Base-by-base conservation (phyloP, 1,140 invertebrate genomes). In the Philopotamus ludificatus region DNA sequence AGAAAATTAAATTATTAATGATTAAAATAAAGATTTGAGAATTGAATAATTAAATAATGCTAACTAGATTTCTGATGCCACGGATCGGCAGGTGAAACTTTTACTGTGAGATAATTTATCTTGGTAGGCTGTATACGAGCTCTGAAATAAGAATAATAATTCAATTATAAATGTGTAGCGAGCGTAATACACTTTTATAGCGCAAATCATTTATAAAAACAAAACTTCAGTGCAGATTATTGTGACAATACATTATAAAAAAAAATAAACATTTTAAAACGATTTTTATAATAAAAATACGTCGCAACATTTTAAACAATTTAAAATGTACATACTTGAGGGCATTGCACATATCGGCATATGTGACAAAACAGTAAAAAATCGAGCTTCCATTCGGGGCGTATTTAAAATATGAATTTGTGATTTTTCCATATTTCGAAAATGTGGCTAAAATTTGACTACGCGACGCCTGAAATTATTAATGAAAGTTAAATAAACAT, bases 11-110 rank as follows among this genome's bases (percentile, higher is more conserved):
- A n/a, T n/a, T n/a, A n/a, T n/a, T n/a, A n/a, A n/a, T n/a, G n/a
- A n/a, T n/a, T n/a, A n/a, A n/a, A n/a, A n/a, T n/a, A n/a, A n/a
- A n/a, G n/a, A n/a, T n/a, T n/a, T n/a, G n/a, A n/a, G n/a, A n/a
- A n/a, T n/a, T n/a, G n/a, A n/a, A n/a, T n/a, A n/a, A n/a, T n/a
- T n/a, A n/a, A n/a, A n/a, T n/a, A n/a, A n/a, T n/a, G n/a, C n/a
- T n/a, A n/a, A n/a, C 28, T 34, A 7, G 44, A 47, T 47, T 25
- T 20, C 25, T 69, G 67, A 44, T 69, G 67, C 67, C 67, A 69
- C 10, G 58, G 55, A 34, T 69, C 63, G n/a, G 67, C 67, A 22
- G 58, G 25, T 2, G 63, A 62, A 9, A 69, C 50, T 15, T 45
- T 49, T 16, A 65, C 55, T 28, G 12, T 22, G 39, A 15, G 47